These are phyloP conservation scores for Habropoda laboriosa DNA, from an alignment of 1,140 invertebrate genomes.

Conservation along the genomic window DNA sequence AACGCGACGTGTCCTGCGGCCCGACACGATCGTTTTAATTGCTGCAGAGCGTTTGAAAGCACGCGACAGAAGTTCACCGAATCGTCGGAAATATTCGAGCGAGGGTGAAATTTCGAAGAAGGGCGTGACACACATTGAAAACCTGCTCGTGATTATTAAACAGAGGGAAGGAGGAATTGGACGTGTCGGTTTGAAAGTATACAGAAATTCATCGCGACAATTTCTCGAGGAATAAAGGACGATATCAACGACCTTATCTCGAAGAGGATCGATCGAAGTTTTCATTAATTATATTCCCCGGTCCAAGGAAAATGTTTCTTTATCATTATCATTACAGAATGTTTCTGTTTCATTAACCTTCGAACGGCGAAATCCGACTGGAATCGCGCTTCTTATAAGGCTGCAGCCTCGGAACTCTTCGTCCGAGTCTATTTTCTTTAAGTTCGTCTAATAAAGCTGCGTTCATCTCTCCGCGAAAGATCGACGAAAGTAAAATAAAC, in stretches of 20 bases:
- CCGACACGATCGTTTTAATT: background rate
- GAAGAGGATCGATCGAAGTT: background rate
- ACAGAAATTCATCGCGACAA: no score
- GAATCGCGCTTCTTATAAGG: background rate
- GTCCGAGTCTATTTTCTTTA: conserved; percentile 32
- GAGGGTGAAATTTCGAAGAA: background rate
- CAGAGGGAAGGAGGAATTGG: no score
- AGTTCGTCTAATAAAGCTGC: conserved; percentile 39
- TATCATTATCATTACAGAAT: background rate
- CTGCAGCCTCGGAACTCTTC: background rate
- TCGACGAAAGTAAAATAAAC: conserved; percentile 45
- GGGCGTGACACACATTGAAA: no score
- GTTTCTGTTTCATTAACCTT: conserved; percentile 23
- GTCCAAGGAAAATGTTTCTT: conserved; percentile 3
- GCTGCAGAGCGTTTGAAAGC: background rate
- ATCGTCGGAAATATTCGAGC: background rate
- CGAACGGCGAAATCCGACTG: background rate
- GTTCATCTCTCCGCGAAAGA: conserved; percentile 29
- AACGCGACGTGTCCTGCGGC: background rate
- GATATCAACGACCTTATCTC: background rate
- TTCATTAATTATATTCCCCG: background rate
- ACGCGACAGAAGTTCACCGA: background rate
- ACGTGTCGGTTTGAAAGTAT: no score
- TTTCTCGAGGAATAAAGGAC: no score
- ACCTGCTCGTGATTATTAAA: no score